These are phyloP conservation scores for Neotragus pygmaeus DNA, from an alignment of 2,113 vertebrate species.

Conservation along the genomic window DNA sequence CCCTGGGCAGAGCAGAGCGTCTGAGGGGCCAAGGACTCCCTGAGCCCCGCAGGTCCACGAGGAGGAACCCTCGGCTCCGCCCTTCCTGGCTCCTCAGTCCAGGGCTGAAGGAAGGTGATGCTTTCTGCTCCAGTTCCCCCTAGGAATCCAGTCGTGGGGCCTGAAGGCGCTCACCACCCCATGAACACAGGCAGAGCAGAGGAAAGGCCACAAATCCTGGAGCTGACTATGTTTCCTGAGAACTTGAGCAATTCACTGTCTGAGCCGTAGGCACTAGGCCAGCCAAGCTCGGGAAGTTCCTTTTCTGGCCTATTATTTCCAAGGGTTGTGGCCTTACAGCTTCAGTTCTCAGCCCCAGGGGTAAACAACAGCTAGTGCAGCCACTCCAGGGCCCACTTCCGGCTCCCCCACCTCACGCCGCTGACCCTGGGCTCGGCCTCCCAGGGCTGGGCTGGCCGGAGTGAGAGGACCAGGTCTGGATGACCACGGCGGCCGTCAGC, in stretches of 20 bases:
- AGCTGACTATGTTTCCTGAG: not conserved
- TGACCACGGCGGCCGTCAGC: rapidly evolving
- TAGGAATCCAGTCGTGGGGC: not conserved
- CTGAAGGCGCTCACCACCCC: not conserved
- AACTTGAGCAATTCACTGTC: not conserved
- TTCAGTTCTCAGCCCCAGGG: not conserved
- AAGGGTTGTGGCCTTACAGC: not conserved
- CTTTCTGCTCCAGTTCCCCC: conserved; percentile 36
- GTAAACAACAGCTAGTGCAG: not conserved
- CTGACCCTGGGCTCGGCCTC: not conserved
- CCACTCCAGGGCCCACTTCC: not conserved
- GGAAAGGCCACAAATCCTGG: not conserved
- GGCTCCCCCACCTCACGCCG: not conserved
- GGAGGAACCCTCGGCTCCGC: not conserved
- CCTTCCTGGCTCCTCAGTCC: not conserved
- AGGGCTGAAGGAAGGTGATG: not conserved
- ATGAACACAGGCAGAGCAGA: not conserved
- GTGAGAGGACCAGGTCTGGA: not conserved
- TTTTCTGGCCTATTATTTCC: conserved; percentile 36
- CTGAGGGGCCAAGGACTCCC: not conserved
- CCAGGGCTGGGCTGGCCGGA: not conserved
- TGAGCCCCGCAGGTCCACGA: not conserved
- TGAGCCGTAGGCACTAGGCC: not conserved
- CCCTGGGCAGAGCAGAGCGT: not conserved
- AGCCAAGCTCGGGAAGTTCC: not conserved